Percentiles rank a stretch among this genome's conserved stretches.
phyloP scores from a whole-genome alignment of 2,888 invertebrate genomes.

The Euclidia mi region DNA sequence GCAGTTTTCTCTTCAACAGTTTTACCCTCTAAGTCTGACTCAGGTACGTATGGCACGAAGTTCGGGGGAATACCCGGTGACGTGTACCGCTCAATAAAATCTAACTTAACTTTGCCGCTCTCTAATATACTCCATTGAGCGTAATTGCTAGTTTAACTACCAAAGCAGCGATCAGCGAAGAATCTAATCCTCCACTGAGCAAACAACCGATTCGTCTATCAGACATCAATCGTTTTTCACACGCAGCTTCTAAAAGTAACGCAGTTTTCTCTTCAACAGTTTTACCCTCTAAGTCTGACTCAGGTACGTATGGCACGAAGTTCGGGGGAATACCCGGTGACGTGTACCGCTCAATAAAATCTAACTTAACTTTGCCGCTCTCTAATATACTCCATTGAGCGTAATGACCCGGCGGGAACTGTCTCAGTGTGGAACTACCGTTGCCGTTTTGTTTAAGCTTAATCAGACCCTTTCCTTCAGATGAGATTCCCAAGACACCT shows the following conservation, averaged over 20 bases:
- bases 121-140: constrained; percentile 92
- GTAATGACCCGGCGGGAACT: constrained; percentile 94
- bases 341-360: constrained; percentile 88
- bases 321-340: constrained; percentile 88
- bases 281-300: constrained; percentile 78
- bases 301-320: constrained; percentile 73
- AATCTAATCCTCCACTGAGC: constrained; percentile 96
- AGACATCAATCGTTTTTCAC: constrained; percentile 95
- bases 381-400: constrained; percentile 92
- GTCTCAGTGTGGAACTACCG: constrained; percentile 88
- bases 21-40: constrained; percentile 78
- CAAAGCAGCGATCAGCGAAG: constrained; percentile 94
- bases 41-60: constrained; percentile 73
- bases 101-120: constrained; percentile 90
- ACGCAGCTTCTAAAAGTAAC: constrained; percentile 92
- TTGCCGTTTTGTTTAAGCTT: constrained; percentile 75
- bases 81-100: constrained; percentile 88
- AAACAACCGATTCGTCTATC: constrained; percentile 96
- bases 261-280: constrained; percentile 91
- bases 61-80: constrained; percentile 88
- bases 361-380: constrained; percentile 90
- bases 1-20: constrained; percentile 91
- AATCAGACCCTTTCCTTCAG: constrained; percentile 92
- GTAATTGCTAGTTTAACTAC: constrained; percentile 91
- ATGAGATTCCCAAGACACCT: constrained; percentile 91